Evolutionary conservation across 53 echinoderm and acorn worm genomes (phyloP).

Genomic region (Temnopleurus reevesii): DNA sequence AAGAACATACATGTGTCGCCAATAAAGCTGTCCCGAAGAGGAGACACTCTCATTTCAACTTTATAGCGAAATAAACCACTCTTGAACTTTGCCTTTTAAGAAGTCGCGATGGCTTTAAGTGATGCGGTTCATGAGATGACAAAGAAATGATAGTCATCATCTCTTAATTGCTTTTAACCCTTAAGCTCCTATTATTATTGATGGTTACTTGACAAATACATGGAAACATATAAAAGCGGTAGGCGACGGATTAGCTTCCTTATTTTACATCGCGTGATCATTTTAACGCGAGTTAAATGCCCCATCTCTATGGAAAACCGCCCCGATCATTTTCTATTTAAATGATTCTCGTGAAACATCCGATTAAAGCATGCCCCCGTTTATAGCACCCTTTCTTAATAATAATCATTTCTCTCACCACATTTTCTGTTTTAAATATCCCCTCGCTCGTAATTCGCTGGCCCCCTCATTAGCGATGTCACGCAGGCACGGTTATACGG

Average conservation of each 20-base stretch:
- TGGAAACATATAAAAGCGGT: no score
- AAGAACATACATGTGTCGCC: no score
- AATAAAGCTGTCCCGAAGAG: no score
- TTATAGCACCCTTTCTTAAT: background rate
- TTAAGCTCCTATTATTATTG: background rate
- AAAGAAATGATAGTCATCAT: background rate
- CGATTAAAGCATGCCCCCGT: background rate
- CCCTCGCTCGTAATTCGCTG: background rate
- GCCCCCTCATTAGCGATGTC: background rate
- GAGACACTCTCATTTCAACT: no score
- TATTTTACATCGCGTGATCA: background rate
- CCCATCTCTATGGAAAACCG: background rate
- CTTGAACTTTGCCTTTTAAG: background rate
- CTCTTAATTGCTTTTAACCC: no score
- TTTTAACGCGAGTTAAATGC: background rate
- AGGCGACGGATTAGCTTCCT: no score
- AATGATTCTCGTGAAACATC: slow-evolving; percentile 15
- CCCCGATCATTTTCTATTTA: background rate
- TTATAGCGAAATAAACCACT: no score
- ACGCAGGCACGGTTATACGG: background rate
- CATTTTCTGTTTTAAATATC: slow-evolving; percentile 6
- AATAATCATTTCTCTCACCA: background rate
- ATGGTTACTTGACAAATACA: no score
- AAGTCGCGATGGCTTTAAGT: background rate
- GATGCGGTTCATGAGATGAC: background rate